Percentiles rank a stretch among this genome's conserved stretches.
These are phyloP conservation scores for Mantis religiosa DNA, from an alignment of 2,888 invertebrate genomes.

Conservation along the genomic window DNA sequence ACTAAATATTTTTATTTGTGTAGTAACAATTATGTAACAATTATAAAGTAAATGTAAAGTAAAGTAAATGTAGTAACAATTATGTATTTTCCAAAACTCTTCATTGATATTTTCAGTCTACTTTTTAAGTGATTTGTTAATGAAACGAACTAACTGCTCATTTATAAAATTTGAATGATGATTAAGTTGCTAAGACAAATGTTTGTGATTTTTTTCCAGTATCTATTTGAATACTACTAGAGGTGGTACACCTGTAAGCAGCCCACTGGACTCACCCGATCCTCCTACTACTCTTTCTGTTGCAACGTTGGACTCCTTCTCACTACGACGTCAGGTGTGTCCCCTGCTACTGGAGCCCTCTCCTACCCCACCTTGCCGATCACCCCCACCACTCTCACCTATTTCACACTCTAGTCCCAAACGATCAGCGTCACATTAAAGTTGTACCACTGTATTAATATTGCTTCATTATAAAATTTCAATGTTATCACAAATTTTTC, in stretches of 20 bases:
- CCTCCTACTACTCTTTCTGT: slow-evolving; percentile 63
- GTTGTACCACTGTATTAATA: neutral
- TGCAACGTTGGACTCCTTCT: slow-evolving; percentile 58
- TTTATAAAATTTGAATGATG: too few relatives aligned
- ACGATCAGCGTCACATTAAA: slow-evolving; percentile 35
- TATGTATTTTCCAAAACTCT: too few relatives aligned
- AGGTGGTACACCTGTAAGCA: slow-evolving; percentile 66
- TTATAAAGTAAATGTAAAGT: too few relatives aligned
- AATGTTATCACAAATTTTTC: neutral
- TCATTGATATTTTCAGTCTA: too few relatives aligned
- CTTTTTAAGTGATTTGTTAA: too few relatives aligned
- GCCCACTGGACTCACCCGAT: slow-evolving; percentile 79
- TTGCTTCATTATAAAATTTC: neutral
- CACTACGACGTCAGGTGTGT: slow-evolving; percentile 48
- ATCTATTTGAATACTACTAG: slow-evolving; percentile 77
- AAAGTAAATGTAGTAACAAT: too few relatives aligned
- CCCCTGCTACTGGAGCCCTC: slow-evolving; percentile 36
- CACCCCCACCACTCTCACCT: slow-evolving; percentile 45
- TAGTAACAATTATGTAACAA: too few relatives aligned
- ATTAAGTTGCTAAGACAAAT: too few relatives aligned
- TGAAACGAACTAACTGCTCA: too few relatives aligned
- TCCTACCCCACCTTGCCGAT: slow-evolving; percentile 39
- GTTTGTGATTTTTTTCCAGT: slow-evolving; percentile 50
- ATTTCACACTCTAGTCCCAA: slow-evolving; percentile 39
- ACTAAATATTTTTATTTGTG: too few relatives aligned